Conservation (phyloP, 2,797 vertebrate genomes). For the Hippoglossus hippoglossus region DNA sequence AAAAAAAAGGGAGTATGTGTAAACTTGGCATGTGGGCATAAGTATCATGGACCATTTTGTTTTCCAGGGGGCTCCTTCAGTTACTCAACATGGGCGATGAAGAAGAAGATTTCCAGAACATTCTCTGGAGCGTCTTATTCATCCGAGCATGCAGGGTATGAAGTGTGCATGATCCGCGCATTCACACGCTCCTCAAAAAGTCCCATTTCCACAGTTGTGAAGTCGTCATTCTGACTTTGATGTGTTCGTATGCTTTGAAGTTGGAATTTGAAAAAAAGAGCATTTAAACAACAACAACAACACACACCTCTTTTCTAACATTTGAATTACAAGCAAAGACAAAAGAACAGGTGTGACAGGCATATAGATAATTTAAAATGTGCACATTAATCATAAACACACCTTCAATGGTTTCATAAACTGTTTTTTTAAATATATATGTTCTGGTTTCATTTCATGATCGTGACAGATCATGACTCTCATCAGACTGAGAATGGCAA, state of each 20-base stretch:
- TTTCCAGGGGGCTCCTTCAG: conserved; percentile 67
- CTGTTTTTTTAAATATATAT: neutral
- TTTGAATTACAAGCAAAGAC: too few relatives aligned
- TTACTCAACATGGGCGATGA: conserved; percentile 64
- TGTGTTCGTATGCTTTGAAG: too few relatives aligned
- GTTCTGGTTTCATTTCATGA: neutral
- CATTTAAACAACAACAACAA: too few relatives aligned
- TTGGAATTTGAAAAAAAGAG: too few relatives aligned
- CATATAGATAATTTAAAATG: too few relatives aligned
- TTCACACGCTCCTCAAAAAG: too few relatives aligned
- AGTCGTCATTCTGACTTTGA: too few relatives aligned
- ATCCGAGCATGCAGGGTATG: conserved; percentile 66
- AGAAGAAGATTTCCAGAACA: conserved; percentile 67
- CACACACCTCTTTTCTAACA: too few relatives aligned
- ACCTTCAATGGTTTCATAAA: too few relatives aligned
- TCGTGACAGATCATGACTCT: conserved; percentile 30
- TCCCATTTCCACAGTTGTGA: too few relatives aligned
- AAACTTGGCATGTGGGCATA: neutral
- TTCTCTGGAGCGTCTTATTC: conserved; percentile 63
- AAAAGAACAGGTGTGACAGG: too few relatives aligned
- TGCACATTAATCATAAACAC: too few relatives aligned
- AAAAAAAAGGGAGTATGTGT: neutral
- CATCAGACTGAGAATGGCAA: conserved; percentile 36
- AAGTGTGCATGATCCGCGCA: neutral
- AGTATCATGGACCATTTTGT: conserved; percentile 8